Evolutionary conservation across 2,888 invertebrate genomes (phyloP), one percentile per base, ranked within the genome.

Genomic region (Xylophagus ater): DNA sequence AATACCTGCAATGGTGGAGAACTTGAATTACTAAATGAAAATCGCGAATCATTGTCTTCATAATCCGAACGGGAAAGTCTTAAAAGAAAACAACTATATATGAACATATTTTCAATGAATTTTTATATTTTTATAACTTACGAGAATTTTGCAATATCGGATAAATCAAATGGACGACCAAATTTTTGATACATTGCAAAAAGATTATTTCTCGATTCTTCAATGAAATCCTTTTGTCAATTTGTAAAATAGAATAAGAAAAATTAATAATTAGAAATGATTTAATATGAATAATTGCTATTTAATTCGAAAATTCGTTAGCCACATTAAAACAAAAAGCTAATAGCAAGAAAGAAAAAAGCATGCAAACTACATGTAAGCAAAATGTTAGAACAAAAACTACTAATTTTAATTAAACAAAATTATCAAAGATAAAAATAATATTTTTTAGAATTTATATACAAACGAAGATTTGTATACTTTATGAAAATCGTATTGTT

Each of bases 21-120:
- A 56, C 78, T 81, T 26, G 80, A 76, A 55, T 80, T 82, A 56
- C 83, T 82, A 56, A 79, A 82, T 0, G 83, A 83, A 56, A 79
- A 81, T 49, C 82, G 72, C 20, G 84, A 84, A 59, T 84, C 83
- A 1, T 54, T 57, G 34, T 56, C 65, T 42, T 67, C 67, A 36
- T 57, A 63, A 31, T 67, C 67, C 0, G 65, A 57, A 40, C 51
- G 59, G 6, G 42, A 45, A 18, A 42, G 23, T 35, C 45, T 45
- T 23, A 15, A 34, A 42, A 28, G n/a, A n/a, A n/a, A n/a, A n/a
- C n/a, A n/a, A n/a, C n/a, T n/a, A 21, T 20, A 13, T 7, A 35
- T 12, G 5, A 34, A 19, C 18, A 8, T 28, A 7, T 5, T 7
- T 26, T 24, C 2, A 13, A 15, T 21, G 6, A 18, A 25, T 34